Base-by-base conservation (phyloP, 2,888 invertebrate genomes). In the Tinea trinotella region DNA sequence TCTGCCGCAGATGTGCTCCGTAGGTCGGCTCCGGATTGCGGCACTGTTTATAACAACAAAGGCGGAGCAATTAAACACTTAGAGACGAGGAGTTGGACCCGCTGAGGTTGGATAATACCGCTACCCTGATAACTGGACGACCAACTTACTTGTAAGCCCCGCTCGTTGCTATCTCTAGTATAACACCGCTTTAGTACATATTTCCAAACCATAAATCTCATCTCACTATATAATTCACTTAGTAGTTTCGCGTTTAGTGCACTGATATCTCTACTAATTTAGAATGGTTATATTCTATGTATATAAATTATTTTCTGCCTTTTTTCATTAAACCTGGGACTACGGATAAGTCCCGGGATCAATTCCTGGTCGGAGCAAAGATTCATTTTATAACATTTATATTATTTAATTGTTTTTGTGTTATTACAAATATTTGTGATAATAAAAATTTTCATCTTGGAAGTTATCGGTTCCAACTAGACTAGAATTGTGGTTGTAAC, bases 51-150 rank as follows among this genome's bases (percentile, higher is more conserved):
- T 73, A 76, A 76, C 77, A 75, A 77, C 76, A 74, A 72, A 71
- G 74, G 69, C 66, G 63, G 61, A 72, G 76, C 76, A 74, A 77
- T 78, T 77, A 76, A 74, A 74, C 72, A 76, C 72, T 74, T 72
- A 74, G 70, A 70, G 65, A 65, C 61, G 66, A 62, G 64, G 35
- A 66, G 63, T 62, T 59, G 67, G 62, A 64, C 62, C 62, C 50
- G 19, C 24, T 19, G 12, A 59, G 59, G 55, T 57, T 61, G 63
- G 66, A 65, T 68, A 68, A 69, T 66, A 60, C 66, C 60, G 62
- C 60, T 60, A 56, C 50, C 49, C 54, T 48, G 53, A 55, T 50
- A 49, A 54, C 56, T 56, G 52, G 52, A 48, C 52, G 52, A 20
- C 34, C 22, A 56, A 52, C 44, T 54, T 44, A 24, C 54, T 46